Evolutionary conservation across 2,113 vertebrate genomes (phyloP).

Genomic region (Oreotragus oreotragus): DNA sequence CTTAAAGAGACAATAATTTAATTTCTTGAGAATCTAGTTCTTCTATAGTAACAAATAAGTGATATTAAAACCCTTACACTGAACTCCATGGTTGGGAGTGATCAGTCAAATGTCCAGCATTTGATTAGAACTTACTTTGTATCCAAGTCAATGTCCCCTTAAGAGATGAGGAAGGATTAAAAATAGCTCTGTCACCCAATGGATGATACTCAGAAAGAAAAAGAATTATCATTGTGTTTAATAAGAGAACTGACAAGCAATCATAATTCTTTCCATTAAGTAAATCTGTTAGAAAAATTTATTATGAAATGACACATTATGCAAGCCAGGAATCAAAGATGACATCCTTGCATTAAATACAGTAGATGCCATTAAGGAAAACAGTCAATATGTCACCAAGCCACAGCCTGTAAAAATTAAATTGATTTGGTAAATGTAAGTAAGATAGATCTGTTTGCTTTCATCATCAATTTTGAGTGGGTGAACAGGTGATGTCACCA

Average conservation of each 20-base stretch:
- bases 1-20: background rate
- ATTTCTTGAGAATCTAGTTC: background rate
- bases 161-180: slow-evolving; percentile 50
- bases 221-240: slow-evolving; percentile 93
- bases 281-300: slow-evolving; percentile 98
- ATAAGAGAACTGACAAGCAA: slow-evolving; percentile 90
- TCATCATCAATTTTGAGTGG: slow-evolving; percentile 97
- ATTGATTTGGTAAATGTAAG: slow-evolving; percentile 99
- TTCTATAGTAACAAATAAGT: background rate
- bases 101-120: background rate
- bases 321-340: slow-evolving; percentile 93
- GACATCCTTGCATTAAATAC: slow-evolving; percentile 99
- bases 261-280: slow-evolving; percentile 98
- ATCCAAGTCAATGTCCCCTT: background rate
- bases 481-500: slow-evolving; percentile 98
- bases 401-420: slow-evolving; percentile 97
- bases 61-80: background rate
- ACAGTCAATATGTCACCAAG: slow-evolving; percentile 99
- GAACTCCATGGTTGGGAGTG: background rate
- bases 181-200: slow-evolving; percentile 64
- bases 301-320: slow-evolving; percentile 98
- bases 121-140: slow-evolving; percentile 40
- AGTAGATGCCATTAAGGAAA: slow-evolving; percentile 96
- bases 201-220: slow-evolving; percentile 81
- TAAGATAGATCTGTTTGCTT: slow-evolving; percentile 99